phyloP scores from a whole-genome alignment of 2,888 invertebrate genomes.

The Aleiodes alternator region DNA sequence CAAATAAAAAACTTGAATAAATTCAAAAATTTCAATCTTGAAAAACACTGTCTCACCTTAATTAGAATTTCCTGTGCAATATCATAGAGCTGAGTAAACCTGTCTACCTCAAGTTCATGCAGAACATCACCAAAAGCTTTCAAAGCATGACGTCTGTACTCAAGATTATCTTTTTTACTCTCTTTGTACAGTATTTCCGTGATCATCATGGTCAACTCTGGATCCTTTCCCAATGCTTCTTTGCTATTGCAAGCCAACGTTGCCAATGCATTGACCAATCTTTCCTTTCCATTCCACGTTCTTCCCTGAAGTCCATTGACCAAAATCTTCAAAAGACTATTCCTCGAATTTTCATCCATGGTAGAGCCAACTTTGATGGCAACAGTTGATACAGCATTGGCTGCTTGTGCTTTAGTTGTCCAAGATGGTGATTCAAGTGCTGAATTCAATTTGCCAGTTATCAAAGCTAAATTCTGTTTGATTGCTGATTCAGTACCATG shows the following conservation, averaged over 20 bases:
- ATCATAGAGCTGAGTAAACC: conserved; percentile 87
- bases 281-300: conserved; percentile 94
- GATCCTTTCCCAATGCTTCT: conserved; percentile 73
- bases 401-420: conserved; percentile 90
- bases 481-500: conserved; percentile 89
- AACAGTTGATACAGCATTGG: conserved; percentile 87
- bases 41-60: conserved; percentile 76
- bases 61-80: conserved; percentile 84
- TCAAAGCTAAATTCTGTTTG: conserved; percentile 84
- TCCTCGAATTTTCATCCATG: conserved; percentile 81
- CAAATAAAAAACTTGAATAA: too few species aligned
- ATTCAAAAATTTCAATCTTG: too few species aligned
- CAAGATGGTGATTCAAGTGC: conserved; percentile 90
- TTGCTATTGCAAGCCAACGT: conserved; percentile 83
- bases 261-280: conserved; percentile 86
- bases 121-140: conserved; percentile 85
- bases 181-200: conserved; percentile 87
- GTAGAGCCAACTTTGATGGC: conserved; percentile 83
- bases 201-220: conserved; percentile 75
- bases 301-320: conserved; percentile 86
- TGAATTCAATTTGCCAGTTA: conserved; percentile 82
- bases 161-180: conserved; percentile 86
- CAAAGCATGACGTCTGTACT: conserved; percentile 86
- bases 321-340: conserved; percentile 81
- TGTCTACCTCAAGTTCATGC: conserved; percentile 83